Evolutionary conservation across 2,113 vertebrate species (phyloP).

Genomic region (Semnornis frantzii): DNA sequence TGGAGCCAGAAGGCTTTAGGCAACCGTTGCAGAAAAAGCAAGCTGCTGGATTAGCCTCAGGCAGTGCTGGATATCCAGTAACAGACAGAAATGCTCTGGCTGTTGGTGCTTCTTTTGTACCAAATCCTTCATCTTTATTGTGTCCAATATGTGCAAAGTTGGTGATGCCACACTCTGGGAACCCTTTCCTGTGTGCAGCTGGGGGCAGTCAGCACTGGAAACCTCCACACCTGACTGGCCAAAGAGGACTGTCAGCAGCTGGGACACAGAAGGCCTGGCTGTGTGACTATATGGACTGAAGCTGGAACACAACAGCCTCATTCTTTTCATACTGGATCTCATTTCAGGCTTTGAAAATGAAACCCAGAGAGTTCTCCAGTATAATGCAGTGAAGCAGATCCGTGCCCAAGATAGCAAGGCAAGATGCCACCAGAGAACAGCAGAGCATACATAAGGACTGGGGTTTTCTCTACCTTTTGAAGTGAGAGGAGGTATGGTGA

Average conservation of each 20-base stretch:
- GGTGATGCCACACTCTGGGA: accelerated
- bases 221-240: not conserved
- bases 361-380: not conserved
- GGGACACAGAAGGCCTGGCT: not conserved
- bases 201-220: not conserved
- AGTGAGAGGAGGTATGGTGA: not conserved
- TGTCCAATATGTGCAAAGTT: not conserved
- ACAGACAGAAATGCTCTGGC: not conserved
- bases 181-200: accelerated
- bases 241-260: not conserved
- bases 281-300: not conserved
- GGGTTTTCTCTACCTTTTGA: constrained; percentile 19
- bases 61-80: not conserved
- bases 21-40: not conserved
- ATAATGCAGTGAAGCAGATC: not conserved
- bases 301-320: not conserved
- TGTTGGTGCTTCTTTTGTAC: not conserved
- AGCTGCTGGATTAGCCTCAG: not conserved
- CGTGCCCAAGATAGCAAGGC: not conserved
- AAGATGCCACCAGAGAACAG: no score
- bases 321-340: not conserved
- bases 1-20: not conserved
- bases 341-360: not conserved
- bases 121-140: not conserved
- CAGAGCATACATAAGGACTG: not conserved